phyloP scores from a whole-genome alignment of 1,140 invertebrate species.

The Tetramorium alpestre region DNA sequence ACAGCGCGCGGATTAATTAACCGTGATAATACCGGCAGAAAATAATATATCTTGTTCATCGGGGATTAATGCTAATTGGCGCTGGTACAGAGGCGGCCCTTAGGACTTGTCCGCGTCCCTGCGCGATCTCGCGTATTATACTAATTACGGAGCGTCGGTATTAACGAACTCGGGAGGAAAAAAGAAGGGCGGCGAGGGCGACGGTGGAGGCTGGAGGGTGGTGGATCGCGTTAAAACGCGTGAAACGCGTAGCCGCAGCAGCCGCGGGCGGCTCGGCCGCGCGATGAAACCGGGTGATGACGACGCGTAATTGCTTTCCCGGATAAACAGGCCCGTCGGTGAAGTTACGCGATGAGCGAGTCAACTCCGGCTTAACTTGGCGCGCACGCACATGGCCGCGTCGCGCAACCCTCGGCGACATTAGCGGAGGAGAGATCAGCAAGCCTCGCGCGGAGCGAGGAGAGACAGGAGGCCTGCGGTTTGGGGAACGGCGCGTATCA shows the following conservation, averaged over 20 bases:
- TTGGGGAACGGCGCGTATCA: constrained; percentile 71
- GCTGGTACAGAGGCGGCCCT: not conserved
- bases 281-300: constrained; percentile 66
- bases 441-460: not conserved
- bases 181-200: not conserved
- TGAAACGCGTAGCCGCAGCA: constrained; percentile 4
- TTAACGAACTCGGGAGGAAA: constrained; percentile 28
- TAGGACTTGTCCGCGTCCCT: not conserved
- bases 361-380: constrained; percentile 3
- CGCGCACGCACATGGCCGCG: constrained; percentile 44
- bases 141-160: constrained; percentile 26
- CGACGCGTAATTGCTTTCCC: constrained; percentile 80
- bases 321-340: constrained; percentile 76
- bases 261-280: constrained; percentile 49
- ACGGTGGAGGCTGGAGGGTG: not conserved
- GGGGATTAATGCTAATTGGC: constrained; percentile 41
- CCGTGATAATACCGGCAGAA: constrained; percentile 12
- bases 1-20: constrained; percentile 17
- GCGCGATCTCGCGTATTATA: not conserved
- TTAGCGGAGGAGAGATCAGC: not conserved
- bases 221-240: constrained; percentile 27
- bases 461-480: not conserved
- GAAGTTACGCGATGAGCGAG: constrained; percentile 54
- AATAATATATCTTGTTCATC: constrained; percentile 38
- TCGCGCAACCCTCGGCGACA: not conserved